Evolutionary conservation across 2,797 vertebrate genomes (phyloP).

Genomic region (Odontamblyopus lacepedii): DNA sequence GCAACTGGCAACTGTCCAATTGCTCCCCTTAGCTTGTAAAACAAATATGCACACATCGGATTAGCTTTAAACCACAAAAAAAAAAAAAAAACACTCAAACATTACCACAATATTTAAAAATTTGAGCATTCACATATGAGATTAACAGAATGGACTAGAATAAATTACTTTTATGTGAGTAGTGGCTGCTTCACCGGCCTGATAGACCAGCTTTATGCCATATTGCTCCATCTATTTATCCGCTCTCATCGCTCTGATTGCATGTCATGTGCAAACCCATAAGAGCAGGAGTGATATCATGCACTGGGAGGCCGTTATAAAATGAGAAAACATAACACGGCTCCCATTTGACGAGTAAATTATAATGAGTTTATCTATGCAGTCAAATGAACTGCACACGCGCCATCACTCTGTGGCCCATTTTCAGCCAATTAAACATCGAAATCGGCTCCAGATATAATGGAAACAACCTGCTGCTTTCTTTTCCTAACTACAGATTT

Average conservation of each 20-base stretch:
- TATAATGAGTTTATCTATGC: conserved; percentile 64
- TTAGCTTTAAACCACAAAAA: no score
- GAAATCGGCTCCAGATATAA: conserved; percentile 58
- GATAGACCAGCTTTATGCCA: conserved; percentile 34
- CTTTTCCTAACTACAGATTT: conserved; percentile 42
- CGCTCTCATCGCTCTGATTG: conserved; percentile 43
- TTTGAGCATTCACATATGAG: no score
- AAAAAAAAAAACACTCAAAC: no score
- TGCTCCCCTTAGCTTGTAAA: no score
- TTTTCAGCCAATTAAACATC: conserved; percentile 66
- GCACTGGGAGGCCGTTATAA: conserved; percentile 45
- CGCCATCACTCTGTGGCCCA: conserved; percentile 45
- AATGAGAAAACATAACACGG: conserved; percentile 45
- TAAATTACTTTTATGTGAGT: no score
- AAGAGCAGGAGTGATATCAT: conserved; percentile 57
- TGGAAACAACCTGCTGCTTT: conserved; percentile 56
- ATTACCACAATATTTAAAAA: no score
- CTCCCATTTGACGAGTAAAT: conserved; percentile 53
- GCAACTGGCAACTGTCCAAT: no score
- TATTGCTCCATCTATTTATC: conserved; percentile 27
- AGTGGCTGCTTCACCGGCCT: conserved; percentile 11
- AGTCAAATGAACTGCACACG: conserved; percentile 60
- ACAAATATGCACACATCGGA: no score
- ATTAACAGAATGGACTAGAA: no score
- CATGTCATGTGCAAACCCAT: conserved; percentile 58